These are phyloP conservation scores for Pangasius larnaudii DNA, from an alignment of 2,797 vertebrate genomes.

Conservation along the genomic window DNA sequence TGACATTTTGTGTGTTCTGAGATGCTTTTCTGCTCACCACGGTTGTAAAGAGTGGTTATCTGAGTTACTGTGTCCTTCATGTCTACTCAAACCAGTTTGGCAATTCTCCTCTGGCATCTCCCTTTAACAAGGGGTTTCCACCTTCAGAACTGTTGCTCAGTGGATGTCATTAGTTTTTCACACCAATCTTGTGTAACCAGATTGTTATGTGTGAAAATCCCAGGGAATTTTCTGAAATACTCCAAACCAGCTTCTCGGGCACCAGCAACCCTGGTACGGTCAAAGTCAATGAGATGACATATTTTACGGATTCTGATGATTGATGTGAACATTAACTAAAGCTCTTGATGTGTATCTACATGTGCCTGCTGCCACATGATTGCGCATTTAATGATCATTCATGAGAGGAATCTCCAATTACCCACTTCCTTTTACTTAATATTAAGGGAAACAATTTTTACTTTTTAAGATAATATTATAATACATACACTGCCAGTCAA, in stretches of 20 bases:
- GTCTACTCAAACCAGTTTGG: not conserved
- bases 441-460: not conserved
- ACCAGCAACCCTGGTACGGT: not conserved
- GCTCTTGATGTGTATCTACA: not conserved
- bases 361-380: not conserved
- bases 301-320: not conserved
- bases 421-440: no score
- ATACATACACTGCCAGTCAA: not conserved
- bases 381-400: not conserved
- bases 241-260: not conserved
- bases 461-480: not conserved
- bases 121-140: not conserved
- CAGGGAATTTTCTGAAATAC: not conserved
- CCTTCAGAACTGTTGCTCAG: not conserved
- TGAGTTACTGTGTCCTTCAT: not conserved
- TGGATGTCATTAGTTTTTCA: not conserved
- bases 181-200: not conserved
- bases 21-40: not conserved
- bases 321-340: not conserved
- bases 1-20: not conserved
- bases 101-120: not conserved
- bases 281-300: not conserved
- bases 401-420: not conserved
- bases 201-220: not conserved
- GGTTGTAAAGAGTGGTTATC: not conserved